These are phyloP conservation scores for Nilaparvata lugens DNA, from an alignment of 1,140 invertebrate genomes.

Conservation along the genomic window DNA sequence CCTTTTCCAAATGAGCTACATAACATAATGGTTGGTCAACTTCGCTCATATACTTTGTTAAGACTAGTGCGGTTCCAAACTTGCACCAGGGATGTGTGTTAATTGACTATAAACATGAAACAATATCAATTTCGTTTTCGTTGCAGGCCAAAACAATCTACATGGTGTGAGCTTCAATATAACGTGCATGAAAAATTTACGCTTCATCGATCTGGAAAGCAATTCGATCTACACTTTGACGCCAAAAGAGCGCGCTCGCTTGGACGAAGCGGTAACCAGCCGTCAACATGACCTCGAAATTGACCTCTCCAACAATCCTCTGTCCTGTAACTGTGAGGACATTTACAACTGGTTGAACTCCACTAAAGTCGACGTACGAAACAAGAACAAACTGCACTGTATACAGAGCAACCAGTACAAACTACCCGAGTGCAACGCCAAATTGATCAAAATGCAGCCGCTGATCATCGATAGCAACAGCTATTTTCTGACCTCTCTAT, in stretches of 20 bases:
- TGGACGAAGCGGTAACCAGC: constrained; percentile 44
- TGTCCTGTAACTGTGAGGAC: constrained; percentile 49
- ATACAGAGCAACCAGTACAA: not conserved
- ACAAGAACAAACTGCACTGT: constrained; percentile 46
- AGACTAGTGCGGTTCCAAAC: no score
- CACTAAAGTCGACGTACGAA: constrained; percentile 45
- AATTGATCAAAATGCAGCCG: constrained; percentile 28
- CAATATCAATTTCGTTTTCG: not conserved
- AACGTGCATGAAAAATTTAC: constrained; percentile 51
- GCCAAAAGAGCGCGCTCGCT: constrained; percentile 43
- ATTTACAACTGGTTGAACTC: constrained; percentile 53
- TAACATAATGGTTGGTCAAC: no score
- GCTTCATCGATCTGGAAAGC: constrained; percentile 58
- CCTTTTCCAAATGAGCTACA: no score
- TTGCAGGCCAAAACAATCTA: constrained; percentile 25
- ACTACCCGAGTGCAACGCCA: constrained; percentile 23
- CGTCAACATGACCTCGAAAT: constrained; percentile 47
- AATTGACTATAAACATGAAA: no score
- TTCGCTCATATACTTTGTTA: no score
- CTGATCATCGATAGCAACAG: constrained; percentile 28
- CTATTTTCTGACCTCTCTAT: constrained; percentile 41
- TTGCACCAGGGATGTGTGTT: no score
- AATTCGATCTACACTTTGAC: constrained; percentile 55
- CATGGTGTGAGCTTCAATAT: constrained; percentile 56
- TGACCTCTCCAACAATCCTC: constrained; percentile 57